Conservation (phyloP, 2,113 vertebrate species). For the Oryzias javanicus region DNA sequence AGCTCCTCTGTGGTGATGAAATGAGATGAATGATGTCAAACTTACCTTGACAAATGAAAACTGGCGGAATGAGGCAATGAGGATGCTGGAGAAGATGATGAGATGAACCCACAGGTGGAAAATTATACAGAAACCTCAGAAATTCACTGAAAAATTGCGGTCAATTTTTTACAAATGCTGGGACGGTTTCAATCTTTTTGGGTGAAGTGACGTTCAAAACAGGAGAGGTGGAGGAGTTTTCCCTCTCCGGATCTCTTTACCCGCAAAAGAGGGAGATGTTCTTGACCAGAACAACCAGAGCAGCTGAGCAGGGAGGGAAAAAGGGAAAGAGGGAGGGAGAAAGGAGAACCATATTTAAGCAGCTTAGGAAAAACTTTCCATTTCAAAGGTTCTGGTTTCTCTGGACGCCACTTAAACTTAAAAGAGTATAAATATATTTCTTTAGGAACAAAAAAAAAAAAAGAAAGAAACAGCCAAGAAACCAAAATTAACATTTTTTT, state of each 20-base stretch:
- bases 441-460: too few relatives aligned
- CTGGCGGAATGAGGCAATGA: conserved; percentile 9
- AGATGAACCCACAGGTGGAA: neutral
- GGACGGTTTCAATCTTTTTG: neutral
- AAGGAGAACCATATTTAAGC: conserved; percentile 15
- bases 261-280: conserved; percentile 47
- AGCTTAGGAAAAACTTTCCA: conserved; percentile 39
- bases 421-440: too few relatives aligned
- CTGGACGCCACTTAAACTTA: too few relatives aligned
- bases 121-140: neutral
- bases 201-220: conserved; percentile 2
- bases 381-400: too few relatives aligned
- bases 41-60: conserved; percentile 42
- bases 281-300: conserved; percentile 10
- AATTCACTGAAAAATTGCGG: neutral
- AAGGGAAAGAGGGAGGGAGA: neutral
- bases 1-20: neutral
- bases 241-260: conserved; percentile 34
- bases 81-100: conserved; percentile 5
- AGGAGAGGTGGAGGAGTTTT: conserved; percentile 28
- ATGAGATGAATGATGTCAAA: conserved; percentile 1
- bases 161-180: neutral
- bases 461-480: too few relatives aligned
- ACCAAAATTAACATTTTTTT: too few relatives aligned
- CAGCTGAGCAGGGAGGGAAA: conserved; percentile 1